Percentiles rank a stretch among this genome's conserved stretches.
Evolutionary conservation across 1,140 invertebrate genomes (phyloP).

Genomic region (Aphis gossypii): DNA sequence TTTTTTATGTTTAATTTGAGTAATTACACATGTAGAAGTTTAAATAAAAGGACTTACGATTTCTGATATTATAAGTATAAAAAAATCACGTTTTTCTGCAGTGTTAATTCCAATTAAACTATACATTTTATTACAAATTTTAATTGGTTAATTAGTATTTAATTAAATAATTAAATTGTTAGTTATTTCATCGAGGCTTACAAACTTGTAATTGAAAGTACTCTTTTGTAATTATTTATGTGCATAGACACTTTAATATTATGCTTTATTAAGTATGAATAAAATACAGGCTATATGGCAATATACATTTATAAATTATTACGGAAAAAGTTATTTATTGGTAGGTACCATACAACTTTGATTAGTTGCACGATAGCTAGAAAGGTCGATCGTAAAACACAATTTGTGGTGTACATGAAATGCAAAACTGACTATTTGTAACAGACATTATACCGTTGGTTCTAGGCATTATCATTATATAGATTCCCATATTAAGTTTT

Average conservation of each 20-base stretch:
- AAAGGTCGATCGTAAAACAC: neutral
- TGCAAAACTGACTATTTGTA: neutral
- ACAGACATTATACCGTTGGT: neutral
- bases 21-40: neutral
- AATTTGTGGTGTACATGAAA: neutral
- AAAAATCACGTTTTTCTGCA: neutral
- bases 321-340: neutral
- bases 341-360: slow-evolving; percentile 10
- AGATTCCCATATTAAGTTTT: neutral
- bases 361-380: neutral
- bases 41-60: neutral
- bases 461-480: neutral
- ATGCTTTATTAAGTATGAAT: neutral
- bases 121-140: neutral
- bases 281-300: neutral
- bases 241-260: neutral
- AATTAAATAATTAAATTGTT: neutral
- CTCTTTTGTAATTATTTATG: neutral
- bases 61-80: neutral
- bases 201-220: neutral
- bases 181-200: neutral
- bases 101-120: neutral
- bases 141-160: neutral
- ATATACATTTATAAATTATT: slow-evolving; percentile 1
- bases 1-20: neutral